Base-by-base conservation (phyloP, 2,113 vertebrate genomes). In the Plectropomus leopardus region DNA sequence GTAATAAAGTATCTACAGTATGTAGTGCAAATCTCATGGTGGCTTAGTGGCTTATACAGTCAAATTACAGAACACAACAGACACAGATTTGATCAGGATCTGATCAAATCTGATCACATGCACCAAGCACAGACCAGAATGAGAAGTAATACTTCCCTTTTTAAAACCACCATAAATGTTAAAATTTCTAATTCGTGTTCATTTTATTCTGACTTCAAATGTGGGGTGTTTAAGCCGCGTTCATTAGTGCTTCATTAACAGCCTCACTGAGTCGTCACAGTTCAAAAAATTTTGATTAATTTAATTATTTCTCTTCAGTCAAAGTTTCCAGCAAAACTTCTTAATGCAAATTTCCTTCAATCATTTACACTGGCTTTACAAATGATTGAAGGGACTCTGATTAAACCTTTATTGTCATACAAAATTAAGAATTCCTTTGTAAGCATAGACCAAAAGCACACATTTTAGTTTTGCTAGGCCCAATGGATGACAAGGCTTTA, bases 11-110 rank as follows among this genome's bases (percentile, higher is more conserved):
- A 48, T 73, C 19, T 15, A 24, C 36, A 79, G 42, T 23, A 32
- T 26, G 68, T 81, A 91, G 88, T 90, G 91, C 83, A 93, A 78
- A 80, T 89, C 84, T 72, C 88, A 87, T 75, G 32, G 47, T 45
- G 5, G 73, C n/a, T n/a, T n/a, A 72, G n/a, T 50, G 32, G 11
- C 23, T 60, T 14, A 74, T n/a, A 82, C 74, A 53, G 5, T 19
- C 30, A 86, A 76, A 63, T 30, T 21, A 86, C 61, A 34, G 69
- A 82, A 82, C 40, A 55, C 30, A 28, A 88, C 64, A 42, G 59
- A 73, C 51, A 80, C 76, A 63, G 7, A 82, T 34, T 42, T 58
- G 71, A 73, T 71, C 70, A 59, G 40, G 51, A 83, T 72, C 54
- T 40, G 32, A 61, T 67, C 78, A 61, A 73, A 60, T 70, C 50